Conservation (phyloP, 2,888 invertebrate genomes). For the Orthonychiurus folsomi region DNA sequence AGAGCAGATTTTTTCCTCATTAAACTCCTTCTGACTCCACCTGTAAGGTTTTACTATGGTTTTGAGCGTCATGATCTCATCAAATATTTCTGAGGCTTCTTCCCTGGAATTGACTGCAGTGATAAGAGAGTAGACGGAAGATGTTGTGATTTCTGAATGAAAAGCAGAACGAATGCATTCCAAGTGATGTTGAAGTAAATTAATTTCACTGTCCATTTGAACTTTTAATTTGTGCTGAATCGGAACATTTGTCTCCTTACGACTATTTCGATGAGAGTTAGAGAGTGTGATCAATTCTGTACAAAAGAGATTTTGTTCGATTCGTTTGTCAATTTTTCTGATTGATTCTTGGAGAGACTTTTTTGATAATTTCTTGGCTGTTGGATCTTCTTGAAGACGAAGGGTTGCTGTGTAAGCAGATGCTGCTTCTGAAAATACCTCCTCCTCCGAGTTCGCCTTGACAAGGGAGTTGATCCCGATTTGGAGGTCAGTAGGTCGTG, state of each 20-base stretch:
- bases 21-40: no score
- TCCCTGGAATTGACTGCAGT: not conserved
- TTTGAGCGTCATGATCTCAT: no score
- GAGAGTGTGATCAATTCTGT: not conserved
- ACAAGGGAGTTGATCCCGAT: not conserved
- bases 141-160: not conserved
- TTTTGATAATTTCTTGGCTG: not conserved
- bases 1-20: no score
- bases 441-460: not conserved
- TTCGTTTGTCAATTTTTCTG: not conserved
- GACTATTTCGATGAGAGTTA: not conserved
- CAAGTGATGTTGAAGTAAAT: conserved; percentile 2
- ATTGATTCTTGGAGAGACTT: not conserved
- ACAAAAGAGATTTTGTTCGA: not conserved
- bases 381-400: not conserved
- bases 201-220: conserved; percentile 1
- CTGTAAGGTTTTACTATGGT: no score
- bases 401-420: not conserved
- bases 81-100: no score
- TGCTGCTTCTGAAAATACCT: not conserved
- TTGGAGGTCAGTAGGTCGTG: not conserved
- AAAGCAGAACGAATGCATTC: not conserved
- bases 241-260: not conserved
- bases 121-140: not conserved
- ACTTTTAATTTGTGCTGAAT: not conserved